phyloP scores from a whole-genome alignment of 2,113 vertebrate species.

The Todiramphus saurophagus region DNA sequence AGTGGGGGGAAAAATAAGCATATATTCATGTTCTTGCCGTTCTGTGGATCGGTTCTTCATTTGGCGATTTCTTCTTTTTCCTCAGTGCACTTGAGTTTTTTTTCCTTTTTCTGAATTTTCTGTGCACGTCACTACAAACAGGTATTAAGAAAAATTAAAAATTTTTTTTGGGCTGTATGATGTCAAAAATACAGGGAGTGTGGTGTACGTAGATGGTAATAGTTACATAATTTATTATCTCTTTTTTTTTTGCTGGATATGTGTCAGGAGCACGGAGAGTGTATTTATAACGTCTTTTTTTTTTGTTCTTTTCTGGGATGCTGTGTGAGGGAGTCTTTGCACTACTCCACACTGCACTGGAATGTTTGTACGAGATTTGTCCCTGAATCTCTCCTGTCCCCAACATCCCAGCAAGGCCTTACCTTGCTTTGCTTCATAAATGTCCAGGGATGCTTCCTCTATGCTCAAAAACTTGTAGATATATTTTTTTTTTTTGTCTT shows the following conservation, averaged over 20 bases:
- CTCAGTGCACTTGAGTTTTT: background rate
- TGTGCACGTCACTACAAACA: background rate
- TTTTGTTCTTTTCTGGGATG: slow-evolving; percentile 10
- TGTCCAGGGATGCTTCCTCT: background rate
- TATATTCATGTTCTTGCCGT: background rate
- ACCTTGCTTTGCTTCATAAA: background rate
- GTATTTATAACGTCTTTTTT: slow-evolving; percentile 41
- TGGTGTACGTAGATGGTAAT: background rate
- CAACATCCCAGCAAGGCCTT: background rate
- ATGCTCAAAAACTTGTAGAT: background rate
- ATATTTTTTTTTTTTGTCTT: background rate
- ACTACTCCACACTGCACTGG: background rate
- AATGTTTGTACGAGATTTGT: background rate
- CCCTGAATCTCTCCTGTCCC: background rate
- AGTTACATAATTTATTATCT: slow-evolving; percentile 64
- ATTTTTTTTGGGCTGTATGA: background rate
- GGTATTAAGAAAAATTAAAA: background rate
- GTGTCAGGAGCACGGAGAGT: slow-evolving; percentile 12
- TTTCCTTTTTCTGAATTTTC: background rate
- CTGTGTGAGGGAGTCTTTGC: background rate
- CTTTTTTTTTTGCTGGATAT: slow-evolving; percentile 4
- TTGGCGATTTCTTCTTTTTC: background rate
- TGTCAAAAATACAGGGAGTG: background rate
- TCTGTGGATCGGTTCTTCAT: background rate
- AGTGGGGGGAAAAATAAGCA: background rate